Base-by-base conservation (phyloP, 2,888 invertebrate genomes). In the Ferrisia virgata region DNA sequence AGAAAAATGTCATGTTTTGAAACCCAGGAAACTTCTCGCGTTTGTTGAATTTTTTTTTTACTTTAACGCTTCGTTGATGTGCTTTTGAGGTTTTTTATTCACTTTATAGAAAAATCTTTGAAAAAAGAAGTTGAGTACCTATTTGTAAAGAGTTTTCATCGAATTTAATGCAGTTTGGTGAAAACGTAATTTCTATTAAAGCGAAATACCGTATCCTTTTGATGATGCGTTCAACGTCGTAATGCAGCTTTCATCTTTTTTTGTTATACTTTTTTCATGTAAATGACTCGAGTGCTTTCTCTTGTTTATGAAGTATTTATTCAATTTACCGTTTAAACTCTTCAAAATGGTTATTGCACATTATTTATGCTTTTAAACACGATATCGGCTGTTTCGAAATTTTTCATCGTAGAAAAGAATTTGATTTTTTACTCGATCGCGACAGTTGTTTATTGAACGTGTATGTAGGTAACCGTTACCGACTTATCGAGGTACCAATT, bases 111-210 rank as follows among this genome's bases (percentile, higher is more conserved):
- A 31, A 18, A 33, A 76, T 53, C 53, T 76, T 76, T 76, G 72
- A 22, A 33, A 76, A 76, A 36, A 64, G 72, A 18, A 36, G 36
- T 76, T 8, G 31, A 69, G 69, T 28, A 28, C 31, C 31, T 36
- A 36, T 76, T 76, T 76, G 28, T 76, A 22, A 76, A 76, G 36
- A 76, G 72, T 33, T 76, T 69, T 36, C 36, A 76, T 36, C 28
- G 72, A 36, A 76, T 76, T 76, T 76, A 33, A 76, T 76, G 36
- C 72, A 76, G 36, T 33, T 76, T 36, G 36, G 18, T 36, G 72
- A 36, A 76, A 76, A 76, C 11, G 72, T 76, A 76, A 76, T 76
- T 76, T 36, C 72, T 76, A 76, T 76, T 76, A 76, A 76, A 76
- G 72, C 18, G 18, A 36, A 76, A 76, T 76, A 18, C 33, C 72